Evolutionary conservation across 53 echinoderm and acorn worm species (phyloP), one percentile per base, ranked within the genome.

Genomic region (Stichopus horrens): DNA sequence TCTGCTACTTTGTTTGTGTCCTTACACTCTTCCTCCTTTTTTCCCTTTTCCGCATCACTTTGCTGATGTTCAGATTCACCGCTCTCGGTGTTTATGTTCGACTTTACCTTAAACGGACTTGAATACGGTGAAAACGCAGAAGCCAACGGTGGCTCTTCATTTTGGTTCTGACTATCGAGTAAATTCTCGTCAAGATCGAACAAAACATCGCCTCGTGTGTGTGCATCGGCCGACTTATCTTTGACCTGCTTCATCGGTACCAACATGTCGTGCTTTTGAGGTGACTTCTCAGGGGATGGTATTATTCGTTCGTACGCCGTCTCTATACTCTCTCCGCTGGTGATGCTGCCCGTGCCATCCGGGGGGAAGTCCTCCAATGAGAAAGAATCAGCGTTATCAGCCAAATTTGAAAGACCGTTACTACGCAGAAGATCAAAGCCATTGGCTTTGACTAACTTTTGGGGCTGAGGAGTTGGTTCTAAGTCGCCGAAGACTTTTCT

Each of bases 241-340:
- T 23, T 54, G 4, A 51, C 52, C 54, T 51, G 52, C 21, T 37
- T 13, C 16, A 13, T 23, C 13, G 85, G 51, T 21, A 85, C 67
- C 21, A 52, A 65, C 14, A 85, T 9, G 37, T 85, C 66, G 10
- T 85, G 21, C 14, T 87, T 87, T 54, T 87, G 87, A 53, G 87
- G 87, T 55, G 87, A 87, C 37, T 87, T 87, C 58, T 87, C 87
- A 1, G 87, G 87, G 6, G 87, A 87, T 9, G 93, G 90, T 81
- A 91, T 90, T 10, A 94, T 90, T 60, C 92, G 87, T 82, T 96
- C 96, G 79, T 94, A 67, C 8, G 94, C 89, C 22, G 96, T 94
- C 86, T 96, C 96, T 52, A 96, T 89, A 60, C 96, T 96, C 54
- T 95, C 95, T 11, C 76, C 76, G 77, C 95, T 96, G 58, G 93